Conservation (phyloP, 2,888 invertebrate species). For the Flexamia atlantica region DNA sequence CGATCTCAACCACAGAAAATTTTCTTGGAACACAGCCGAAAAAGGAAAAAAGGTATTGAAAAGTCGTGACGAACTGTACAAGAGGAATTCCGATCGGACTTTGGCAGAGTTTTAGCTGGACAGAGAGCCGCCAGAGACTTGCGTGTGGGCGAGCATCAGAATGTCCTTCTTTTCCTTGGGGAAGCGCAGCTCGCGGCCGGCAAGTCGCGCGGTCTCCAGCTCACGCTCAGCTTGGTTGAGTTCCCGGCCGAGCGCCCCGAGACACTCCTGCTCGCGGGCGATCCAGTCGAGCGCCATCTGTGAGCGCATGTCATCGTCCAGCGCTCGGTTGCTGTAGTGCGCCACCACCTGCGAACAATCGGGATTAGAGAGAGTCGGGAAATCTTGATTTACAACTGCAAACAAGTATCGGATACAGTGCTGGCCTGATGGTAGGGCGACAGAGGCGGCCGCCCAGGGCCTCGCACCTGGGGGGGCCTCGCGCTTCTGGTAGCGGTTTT, state of each 20-base stretch:
- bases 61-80: constrained; percentile 27
- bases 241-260: constrained; percentile 88
- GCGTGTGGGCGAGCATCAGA: constrained; percentile 91
- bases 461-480: too few species aligned
- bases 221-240: constrained; percentile 91
- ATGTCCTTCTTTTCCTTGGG: constrained; percentile 98
- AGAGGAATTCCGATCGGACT: constrained; percentile 27
- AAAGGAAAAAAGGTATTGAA: constrained; percentile 49
- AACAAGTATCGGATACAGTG: too few species aligned
- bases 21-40: too few species aligned
- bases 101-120: constrained; percentile 64
- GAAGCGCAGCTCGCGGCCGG: constrained; percentile 94
- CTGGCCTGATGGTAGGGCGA: too few species aligned
- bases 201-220: constrained; percentile 89
- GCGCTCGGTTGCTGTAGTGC: constrained; percentile 93
- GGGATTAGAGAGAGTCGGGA: constrained; percentile 64
- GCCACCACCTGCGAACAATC: constrained; percentile 82
- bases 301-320: constrained; percentile 97
- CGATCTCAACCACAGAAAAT: too few species aligned
- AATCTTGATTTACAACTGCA: too few species aligned
- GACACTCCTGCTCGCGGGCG: constrained; percentile 85
- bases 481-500: too few species aligned
- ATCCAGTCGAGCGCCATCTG: constrained; percentile 98
- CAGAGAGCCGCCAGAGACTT: constrained; percentile 77
- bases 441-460: too few species aligned